Evolutionary conservation across 2,888 invertebrate species (phyloP), one percentile per base, ranked within the genome.

Genomic region (Ophraella communa): DNA sequence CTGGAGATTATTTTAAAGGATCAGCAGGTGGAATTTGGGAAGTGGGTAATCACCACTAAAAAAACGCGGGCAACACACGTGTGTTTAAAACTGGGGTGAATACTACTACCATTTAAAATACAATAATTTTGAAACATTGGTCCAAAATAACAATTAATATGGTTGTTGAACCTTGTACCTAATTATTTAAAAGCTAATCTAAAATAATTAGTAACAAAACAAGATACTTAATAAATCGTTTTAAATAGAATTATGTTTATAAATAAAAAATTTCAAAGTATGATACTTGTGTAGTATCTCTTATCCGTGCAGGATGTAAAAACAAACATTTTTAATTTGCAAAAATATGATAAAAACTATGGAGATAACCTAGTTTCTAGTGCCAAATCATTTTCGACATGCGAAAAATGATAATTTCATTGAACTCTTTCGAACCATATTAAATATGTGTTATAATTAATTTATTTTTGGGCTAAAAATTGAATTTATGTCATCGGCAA

Each of bases 371-470:
- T 51, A 51, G 23, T 51, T 51, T 51, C 27, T 45, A 27, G 23
- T 47, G 21, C 10, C 11, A 18, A 21, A 8, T 2, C 8, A 17
- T 14, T 51, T 24, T 23, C 27, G 17, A 10, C 4, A 27, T 27
- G 27, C 23, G n/a, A 51, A 51, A 51, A 51, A 51, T 47, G 23
- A 51, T 27, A 23, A 51, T 51, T 49, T 49, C 27, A 49, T 49
- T 49, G 49, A 49, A 49, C 49, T 49, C 21, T 18, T 21, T 10
- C 45, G 20, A 20, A 27, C 17, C 11, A 14, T 27, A 14, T 27
- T 27, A 51, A 51, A 51, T 5, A 24, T 17, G 14, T 27, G 17
- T 14, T 27, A 10, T 47, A 47, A 47, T 47, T 47, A 21, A 14
- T 47, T 47, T 47, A 47, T 47, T 47, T 47, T 47, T 23, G 14